These are phyloP conservation scores for Exephanes ischioxanthus DNA, from an alignment of 2,888 invertebrate species.

Conservation along the genomic window DNA sequence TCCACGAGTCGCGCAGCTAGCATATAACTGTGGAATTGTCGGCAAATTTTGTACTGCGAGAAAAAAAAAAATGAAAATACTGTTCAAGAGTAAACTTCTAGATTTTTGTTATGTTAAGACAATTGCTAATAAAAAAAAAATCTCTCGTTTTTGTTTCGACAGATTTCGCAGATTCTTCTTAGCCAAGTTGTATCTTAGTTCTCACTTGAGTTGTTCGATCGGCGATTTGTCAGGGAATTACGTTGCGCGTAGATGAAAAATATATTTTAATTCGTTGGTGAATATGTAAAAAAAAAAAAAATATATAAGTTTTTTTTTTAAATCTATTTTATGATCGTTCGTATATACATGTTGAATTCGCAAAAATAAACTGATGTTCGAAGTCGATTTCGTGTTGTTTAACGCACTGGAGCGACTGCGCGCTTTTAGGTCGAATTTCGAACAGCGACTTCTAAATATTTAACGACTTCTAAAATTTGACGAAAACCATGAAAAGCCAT, in stretches of 20 bases:
- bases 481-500: too few species aligned
- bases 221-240: neutral
- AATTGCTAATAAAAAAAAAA: neutral
- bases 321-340: neutral
- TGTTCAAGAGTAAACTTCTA: neutral
- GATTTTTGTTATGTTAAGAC: constrained; percentile 1
- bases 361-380: constrained; percentile 42
- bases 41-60: constrained; percentile 30
- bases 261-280: constrained; percentile 13
- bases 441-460: too few species aligned
- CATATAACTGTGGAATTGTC: constrained; percentile 24
- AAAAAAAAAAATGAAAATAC: constrained; percentile 14
- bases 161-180: neutral
- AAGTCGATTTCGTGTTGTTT: constrained; percentile 22
- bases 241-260: neutral
- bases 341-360: constrained; percentile 4
- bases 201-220: constrained; percentile 2
- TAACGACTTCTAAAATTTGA: too few species aligned
- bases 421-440: too few species aligned
- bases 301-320: neutral
- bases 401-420: neutral
- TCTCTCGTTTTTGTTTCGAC: neutral
- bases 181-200: neutral
- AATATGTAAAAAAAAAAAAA: constrained; percentile 43
- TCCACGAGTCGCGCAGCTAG: constrained; percentile 16